phyloP scores from a whole-genome alignment of 2,113 vertebrate species.

The Antechinus stuartii region DNA sequence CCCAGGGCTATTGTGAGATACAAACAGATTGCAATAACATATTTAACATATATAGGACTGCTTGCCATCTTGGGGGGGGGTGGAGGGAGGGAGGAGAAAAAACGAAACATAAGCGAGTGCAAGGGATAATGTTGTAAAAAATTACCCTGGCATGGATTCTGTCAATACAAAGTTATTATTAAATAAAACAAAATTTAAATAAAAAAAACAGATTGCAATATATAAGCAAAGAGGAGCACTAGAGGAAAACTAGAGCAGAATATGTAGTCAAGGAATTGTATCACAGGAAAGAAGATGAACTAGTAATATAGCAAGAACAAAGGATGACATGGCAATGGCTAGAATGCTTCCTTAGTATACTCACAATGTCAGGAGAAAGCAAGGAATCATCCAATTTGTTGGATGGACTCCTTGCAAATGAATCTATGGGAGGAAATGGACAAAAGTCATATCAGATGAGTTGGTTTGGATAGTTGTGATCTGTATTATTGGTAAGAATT shows the following conservation, averaged over 20 bases:
- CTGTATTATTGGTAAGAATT: neutral
- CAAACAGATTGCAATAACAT: neutral
- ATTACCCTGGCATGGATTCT: no score
- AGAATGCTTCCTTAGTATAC: neutral
- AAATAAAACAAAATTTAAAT: no score
- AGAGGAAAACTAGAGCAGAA: neutral
- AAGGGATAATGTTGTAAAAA: no score
- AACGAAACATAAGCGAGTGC: no score
- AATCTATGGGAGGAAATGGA: neutral
- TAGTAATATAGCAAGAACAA: neutral
- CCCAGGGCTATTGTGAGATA: neutral
- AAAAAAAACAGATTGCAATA: neutral
- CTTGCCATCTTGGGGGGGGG: no score
- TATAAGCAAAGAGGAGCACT: neutral
- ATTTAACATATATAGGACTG: no score
- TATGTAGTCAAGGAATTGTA: neutral
- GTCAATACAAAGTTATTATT: no score
- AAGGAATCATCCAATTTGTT: neutral
- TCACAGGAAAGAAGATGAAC: neutral
- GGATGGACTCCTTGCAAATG: neutral
- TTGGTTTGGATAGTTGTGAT: neutral
- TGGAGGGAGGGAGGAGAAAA: no score
- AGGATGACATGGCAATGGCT: neutral
- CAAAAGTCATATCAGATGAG: neutral
- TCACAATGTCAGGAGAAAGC: neutral